phyloP scores from a whole-genome alignment of 2,888 invertebrate genomes.

The Notocelia uddmanniana region DNA sequence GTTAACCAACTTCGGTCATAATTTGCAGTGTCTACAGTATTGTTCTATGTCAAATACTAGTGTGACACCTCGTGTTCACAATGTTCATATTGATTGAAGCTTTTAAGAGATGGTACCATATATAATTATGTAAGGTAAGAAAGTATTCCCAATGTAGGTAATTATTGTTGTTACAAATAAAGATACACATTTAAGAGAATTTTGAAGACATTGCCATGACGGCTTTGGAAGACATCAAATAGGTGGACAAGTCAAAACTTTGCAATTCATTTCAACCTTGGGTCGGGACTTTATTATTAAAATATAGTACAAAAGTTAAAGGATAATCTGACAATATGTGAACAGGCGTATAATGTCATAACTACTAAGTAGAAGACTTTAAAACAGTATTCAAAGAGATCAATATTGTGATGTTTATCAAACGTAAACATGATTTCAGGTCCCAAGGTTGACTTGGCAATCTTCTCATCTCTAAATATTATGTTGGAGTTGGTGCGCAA shows the following conservation, averaged over 20 bases:
- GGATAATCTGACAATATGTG: no score
- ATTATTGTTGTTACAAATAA: conserved; percentile 2
- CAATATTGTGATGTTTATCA: conserved; percentile 29
- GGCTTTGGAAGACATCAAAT: conserved; percentile 66
- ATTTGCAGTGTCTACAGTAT: conserved; percentile 26
- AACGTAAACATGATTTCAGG: neutral
- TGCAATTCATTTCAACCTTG: conserved; percentile 41
- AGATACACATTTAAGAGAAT: conserved; percentile 16
- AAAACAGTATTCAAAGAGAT: conserved; percentile 14
- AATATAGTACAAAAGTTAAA: no score
- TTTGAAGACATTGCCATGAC: conserved; percentile 46
- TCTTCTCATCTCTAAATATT: conserved; percentile 31
- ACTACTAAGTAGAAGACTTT: neutral
- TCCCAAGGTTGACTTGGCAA: conserved; percentile 32
- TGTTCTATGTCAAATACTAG: conserved; percentile 11
- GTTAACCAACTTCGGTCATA: conserved; percentile 30
- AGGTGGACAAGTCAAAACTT: conserved; percentile 51
- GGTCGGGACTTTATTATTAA: conserved; percentile 2
- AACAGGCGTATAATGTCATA: neutral
- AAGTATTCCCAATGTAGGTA: neutral
- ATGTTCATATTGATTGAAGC: conserved; percentile 11
- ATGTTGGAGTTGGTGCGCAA: conserved; percentile 24
- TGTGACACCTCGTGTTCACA: conserved; percentile 8
- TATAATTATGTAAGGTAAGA: conserved; percentile 3
- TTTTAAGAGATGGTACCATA: conserved; percentile 2